These are phyloP conservation scores for Miniopterus natalensis DNA, from an alignment of 2,113 vertebrate species.

Conservation along the genomic window DNA sequence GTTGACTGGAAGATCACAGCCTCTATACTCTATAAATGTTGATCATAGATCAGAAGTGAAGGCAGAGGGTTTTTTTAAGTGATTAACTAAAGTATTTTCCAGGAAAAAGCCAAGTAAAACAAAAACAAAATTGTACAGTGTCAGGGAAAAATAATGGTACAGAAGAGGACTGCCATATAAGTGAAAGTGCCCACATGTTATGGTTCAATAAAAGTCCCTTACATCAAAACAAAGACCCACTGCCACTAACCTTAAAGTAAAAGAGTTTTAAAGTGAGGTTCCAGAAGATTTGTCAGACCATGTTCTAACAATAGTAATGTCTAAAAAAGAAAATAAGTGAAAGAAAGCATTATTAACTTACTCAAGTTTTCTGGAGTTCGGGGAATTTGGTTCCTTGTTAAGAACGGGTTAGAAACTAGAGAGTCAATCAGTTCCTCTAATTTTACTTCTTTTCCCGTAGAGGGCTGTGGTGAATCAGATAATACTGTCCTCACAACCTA, in stretches of 20 bases:
- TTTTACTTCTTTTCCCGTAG: conserved; percentile 76
- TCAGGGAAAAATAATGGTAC: neutral
- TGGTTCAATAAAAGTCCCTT: neutral
- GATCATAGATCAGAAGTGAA: neutral
- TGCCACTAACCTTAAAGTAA: conserved; percentile 28
- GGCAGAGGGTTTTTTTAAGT: neutral
- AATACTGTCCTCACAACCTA: conserved; percentile 91
- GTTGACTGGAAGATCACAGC: neutral
- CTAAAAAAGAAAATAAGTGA: neutral
- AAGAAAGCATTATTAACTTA: conserved; percentile 86
- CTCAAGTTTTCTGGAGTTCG: conserved; percentile 94
- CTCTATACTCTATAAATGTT: neutral
- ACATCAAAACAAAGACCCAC: neutral
- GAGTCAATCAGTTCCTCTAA: conserved; percentile 87
- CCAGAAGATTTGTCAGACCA: neutral
- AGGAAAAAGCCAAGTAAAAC: conserved; percentile 47
- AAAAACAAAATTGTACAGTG: conserved; percentile 35
- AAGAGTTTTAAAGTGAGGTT: conserved; percentile 4
- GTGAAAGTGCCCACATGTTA: neutral
- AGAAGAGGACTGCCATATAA: neutral
- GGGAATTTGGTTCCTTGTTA: conserved; percentile 90
- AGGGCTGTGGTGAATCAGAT: conserved; percentile 78
- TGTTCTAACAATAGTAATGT: neutral
- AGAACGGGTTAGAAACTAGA: conserved; percentile 90
- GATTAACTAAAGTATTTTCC: conserved; percentile 39